Evolutionary conservation across 2,113 vertebrate genomes (phyloP).

Genomic region (Balaeniceps rex): DNA sequence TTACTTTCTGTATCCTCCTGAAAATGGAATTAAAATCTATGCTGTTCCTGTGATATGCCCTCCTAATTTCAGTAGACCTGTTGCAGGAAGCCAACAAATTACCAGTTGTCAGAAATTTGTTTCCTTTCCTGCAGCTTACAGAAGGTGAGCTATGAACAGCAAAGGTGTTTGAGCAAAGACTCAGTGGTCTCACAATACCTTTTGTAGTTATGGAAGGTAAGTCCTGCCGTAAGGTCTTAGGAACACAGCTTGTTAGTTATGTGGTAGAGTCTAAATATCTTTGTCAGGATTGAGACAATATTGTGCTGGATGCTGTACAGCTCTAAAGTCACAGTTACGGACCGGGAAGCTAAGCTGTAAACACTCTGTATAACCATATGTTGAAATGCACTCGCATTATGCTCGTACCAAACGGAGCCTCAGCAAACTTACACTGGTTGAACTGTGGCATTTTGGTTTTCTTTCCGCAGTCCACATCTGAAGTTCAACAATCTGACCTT

Average conservation of each 20-base stretch:
- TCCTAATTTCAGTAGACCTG: background rate
- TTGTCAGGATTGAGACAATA: background rate
- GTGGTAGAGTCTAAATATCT: background rate
- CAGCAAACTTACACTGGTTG: background rate
- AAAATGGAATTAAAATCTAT: background rate
- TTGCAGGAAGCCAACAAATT: background rate
- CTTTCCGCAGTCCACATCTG: slow-evolving; percentile 81
- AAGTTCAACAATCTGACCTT: slow-evolving; percentile 91
- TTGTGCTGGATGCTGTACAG: background rate
- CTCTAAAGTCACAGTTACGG: background rate
- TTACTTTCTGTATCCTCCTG: background rate
- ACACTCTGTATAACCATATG: background rate
- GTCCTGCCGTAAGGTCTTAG: background rate
- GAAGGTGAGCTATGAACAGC: background rate
- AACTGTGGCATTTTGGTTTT: background rate
- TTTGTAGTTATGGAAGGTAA: background rate
- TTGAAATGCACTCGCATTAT: background rate
- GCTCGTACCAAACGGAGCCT: background rate
- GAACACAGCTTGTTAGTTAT: background rate
- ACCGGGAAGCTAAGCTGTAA: background rate
- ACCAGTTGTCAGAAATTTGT: background rate
- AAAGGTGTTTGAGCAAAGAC: background rate
- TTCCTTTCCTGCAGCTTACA: background rate
- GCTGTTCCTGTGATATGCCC: background rate
- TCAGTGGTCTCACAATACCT: background rate